Evolutionary conservation across 1,140 invertebrate genomes (phyloP).

Genomic region (Latrodectus geometricus): DNA sequence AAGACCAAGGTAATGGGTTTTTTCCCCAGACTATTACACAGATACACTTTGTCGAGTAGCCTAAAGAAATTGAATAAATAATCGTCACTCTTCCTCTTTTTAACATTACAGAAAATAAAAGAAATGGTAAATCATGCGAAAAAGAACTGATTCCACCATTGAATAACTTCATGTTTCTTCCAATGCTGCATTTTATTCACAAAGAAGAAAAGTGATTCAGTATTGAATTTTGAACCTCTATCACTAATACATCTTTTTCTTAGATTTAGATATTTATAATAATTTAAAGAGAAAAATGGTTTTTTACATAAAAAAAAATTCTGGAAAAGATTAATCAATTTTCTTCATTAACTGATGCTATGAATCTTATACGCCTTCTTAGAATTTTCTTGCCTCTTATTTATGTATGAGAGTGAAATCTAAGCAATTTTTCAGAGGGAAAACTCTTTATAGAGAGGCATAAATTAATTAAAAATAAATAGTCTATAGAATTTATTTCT

Average conservation of each 20-base stretch:
- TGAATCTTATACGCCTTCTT: too few relatives aligned
- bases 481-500: too few relatives aligned
- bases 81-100: not conserved
- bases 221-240: conserved; percentile 20
- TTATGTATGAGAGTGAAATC: too few relatives aligned
- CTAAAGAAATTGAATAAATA: conserved; percentile 23
- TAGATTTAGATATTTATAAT: conserved; percentile 18
- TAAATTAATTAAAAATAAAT: too few relatives aligned
- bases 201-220: conserved; percentile 20
- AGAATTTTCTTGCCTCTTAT: too few relatives aligned
- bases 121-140: not conserved
- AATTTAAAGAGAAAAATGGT: not conserved
- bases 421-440: too few relatives aligned
- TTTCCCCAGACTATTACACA: not conserved
- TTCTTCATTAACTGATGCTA: too few relatives aligned
- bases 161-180: not conserved
- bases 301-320: not conserved
- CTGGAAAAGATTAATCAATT: not conserved
- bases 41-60: not conserved
- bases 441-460: too few relatives aligned
- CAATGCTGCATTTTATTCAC: not conserved
- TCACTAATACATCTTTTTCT: conserved; percentile 15
- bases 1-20: conserved; percentile 16
- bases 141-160: not conserved
- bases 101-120: conserved; percentile 17